phyloP scores from a whole-genome alignment of 2,888 invertebrate species.

The Patella pellucida region DNA sequence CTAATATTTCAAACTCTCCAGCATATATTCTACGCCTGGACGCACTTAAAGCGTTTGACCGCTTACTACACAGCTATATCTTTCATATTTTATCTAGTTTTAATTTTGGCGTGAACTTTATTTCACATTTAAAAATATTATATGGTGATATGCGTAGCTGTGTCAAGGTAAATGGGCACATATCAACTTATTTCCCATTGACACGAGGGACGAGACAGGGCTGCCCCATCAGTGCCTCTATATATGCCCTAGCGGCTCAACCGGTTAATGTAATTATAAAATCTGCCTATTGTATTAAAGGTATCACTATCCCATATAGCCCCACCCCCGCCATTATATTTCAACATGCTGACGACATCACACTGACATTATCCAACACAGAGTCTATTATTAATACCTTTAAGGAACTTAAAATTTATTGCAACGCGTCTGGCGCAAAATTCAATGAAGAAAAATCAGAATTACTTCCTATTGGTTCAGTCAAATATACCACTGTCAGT shows the following conservation, averaged over 20 bases:
- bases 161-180: constrained; percentile 34
- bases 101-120: constrained; percentile 11
- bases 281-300: neutral
- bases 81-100: constrained; percentile 21
- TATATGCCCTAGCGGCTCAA: neutral
- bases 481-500: neutral
- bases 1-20: constrained; percentile 32
- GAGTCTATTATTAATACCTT: neutral
- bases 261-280: neutral
- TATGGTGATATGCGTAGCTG: constrained; percentile 28
- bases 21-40: constrained; percentile 40
- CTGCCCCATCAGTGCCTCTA: neutral
- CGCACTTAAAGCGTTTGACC: constrained; percentile 47
- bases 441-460: neutral
- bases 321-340: neutral
- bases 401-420: neutral
- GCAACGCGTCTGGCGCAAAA: neutral
- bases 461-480: neutral
- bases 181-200: neutral
- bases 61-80: constrained; percentile 39
- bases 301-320: neutral
- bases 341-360: neutral
- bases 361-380: neutral
- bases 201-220: neutral
- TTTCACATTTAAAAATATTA: constrained; percentile 10